Percentiles rank a stretch among this genome's conserved stretches.
phyloP scores from a whole-genome alignment of 2,113 vertebrate species.

The Mastomys coucha region DNA sequence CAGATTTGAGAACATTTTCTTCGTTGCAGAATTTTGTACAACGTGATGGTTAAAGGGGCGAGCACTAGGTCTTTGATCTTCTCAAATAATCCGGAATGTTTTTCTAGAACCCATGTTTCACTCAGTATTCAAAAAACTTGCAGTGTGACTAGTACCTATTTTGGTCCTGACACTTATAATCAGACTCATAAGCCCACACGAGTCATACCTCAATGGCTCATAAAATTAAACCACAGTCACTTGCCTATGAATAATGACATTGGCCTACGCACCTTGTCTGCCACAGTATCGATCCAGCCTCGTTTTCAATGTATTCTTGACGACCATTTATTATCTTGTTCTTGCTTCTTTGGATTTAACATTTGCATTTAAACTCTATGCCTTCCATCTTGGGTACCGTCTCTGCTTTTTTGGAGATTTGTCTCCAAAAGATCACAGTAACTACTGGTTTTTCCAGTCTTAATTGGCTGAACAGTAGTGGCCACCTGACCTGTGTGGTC shows the following conservation, averaged over 20 bases:
- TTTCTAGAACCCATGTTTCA: not conserved
- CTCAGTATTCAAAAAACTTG: not conserved
- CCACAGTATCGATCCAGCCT: not conserved
- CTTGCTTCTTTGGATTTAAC: not conserved
- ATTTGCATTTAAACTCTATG: not conserved
- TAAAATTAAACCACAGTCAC: not conserved
- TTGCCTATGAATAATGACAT: constrained; percentile 5
- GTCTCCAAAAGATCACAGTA: not conserved
- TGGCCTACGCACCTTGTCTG: not conserved
- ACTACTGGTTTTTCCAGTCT: not conserved
- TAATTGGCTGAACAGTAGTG: not conserved
- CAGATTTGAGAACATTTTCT: not conserved
- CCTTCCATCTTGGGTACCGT: not conserved
- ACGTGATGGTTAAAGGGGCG: not conserved
- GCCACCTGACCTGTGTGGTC: not conserved
- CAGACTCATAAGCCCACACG: not conserved
- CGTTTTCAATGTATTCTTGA: not conserved
- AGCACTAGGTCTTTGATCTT: not conserved
- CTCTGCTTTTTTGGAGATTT: not conserved
- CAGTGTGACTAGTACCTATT: not conserved
- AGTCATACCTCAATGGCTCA: not conserved
- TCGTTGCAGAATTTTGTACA: not conserved
- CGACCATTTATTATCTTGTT: not conserved
- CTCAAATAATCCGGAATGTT: not conserved
- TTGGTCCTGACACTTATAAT: constrained; percentile 24